Evolutionary conservation across 2,888 invertebrate species (phyloP), one percentile per base, ranked within the genome.

Genomic region (Drosophila ochracea): DNA sequence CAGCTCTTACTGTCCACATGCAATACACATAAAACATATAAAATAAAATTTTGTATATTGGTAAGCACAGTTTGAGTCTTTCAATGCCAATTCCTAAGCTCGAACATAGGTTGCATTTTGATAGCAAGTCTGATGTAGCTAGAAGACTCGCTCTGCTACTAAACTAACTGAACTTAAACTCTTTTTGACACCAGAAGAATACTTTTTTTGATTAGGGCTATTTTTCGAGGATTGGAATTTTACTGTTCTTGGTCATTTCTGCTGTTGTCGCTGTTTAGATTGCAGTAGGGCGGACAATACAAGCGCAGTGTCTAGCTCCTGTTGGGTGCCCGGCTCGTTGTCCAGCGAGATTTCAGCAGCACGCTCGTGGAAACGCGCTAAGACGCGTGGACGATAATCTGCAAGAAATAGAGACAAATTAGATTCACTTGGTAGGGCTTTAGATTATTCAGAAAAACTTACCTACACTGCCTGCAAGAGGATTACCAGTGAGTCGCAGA

Each of bases 291-390:
- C 99, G 92, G 98, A 97, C 74, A 98, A 94, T 43, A 99, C 97
- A 47, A 97, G 96, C 0, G 98, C 98, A 4, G 97, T 98, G 91
- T 99, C 99, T 82, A 98, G 92, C 92, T 99, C 99, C 82, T 96
- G 96, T 89, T 97, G 97, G 16, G 97, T 96, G 0, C 98, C 96
- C 80, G 95, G 96, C 90, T 97, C 97, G 91, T 97, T 97, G 91
- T 99, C 99, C 71, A 99, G 93, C 90, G 96, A 96, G 43, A 99
- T 95, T 92, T 98, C 97, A 19, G 95, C 94, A 84, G 97, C 97
- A 76, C 98, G 95, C 54, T 96, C 95, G 58, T 97, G 97, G 91
- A 99, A 98, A 83, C 97, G 95, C 86, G 98, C 97, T 79, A 99
- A 94, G 4, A 98, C 97, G 91, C 97, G 97, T 0, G 98, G 96